Conservation (phyloP, 2,888 invertebrate species). For the Ophraella communa region DNA sequence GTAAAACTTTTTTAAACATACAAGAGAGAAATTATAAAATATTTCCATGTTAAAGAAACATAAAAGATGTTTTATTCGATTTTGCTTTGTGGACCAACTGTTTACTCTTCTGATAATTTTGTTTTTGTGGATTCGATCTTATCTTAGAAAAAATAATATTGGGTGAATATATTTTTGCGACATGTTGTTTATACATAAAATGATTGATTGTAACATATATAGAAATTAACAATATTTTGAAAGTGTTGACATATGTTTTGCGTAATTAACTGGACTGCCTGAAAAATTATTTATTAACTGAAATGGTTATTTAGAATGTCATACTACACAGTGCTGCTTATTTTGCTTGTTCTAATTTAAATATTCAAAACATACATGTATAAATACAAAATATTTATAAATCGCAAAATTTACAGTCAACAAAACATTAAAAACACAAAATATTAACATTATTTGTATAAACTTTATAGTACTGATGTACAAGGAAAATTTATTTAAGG, state of each 20-base stretch:
- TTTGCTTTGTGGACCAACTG: no score
- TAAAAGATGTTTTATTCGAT: no score
- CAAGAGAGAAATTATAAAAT: no score
- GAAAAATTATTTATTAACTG: not conserved
- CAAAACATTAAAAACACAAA: not conserved
- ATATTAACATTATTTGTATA: not conserved
- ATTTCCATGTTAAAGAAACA: no score
- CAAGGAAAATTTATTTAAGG: not conserved
- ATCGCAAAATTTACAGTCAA: not conserved
- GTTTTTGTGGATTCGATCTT: no score
- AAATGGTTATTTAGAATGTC: not conserved
- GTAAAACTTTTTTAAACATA: no score
- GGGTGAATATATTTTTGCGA: not conserved
- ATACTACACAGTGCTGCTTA: not conserved
- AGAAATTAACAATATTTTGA: not conserved
- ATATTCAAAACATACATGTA: constrained; percentile 1
- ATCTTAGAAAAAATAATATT: no score
- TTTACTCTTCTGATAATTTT: no score
- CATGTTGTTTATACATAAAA: not conserved
- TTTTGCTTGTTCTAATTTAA: constrained; percentile 1
- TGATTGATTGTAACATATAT: not conserved
- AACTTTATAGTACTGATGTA: not conserved
- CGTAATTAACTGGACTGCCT: not conserved
- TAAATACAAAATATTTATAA: constrained; percentile 3
- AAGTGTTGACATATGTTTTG: not conserved